Percentiles rank a stretch among this genome's conserved stretches.
Evolutionary conservation across 2,113 vertebrate species (phyloP).

Genomic region (Gymnobelideus leadbeateri): DNA sequence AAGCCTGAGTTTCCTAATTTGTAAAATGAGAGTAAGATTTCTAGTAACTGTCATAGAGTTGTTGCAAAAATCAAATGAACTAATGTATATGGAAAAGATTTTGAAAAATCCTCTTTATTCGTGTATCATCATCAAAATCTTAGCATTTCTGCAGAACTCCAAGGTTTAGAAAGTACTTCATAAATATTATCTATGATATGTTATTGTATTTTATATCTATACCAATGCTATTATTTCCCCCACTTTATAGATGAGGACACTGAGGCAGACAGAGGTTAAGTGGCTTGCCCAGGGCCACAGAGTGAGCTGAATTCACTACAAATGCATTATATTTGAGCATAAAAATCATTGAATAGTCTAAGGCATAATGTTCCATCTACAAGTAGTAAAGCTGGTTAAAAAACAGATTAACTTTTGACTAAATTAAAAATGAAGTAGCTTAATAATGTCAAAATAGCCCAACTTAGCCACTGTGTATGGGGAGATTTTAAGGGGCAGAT

Average conservation of each 20-base stretch:
- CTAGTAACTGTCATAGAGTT: neutral
- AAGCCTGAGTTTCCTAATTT: neutral
- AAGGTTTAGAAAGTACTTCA: neutral
- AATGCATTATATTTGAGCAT: neutral
- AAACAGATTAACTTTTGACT: conserved; percentile 65
- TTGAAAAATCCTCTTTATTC: neutral
- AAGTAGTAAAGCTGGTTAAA: conserved; percentile 71
- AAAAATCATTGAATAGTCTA: conserved; percentile 52
- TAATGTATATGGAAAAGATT: neutral
- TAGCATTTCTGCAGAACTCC: neutral
- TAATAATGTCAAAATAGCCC: conserved; percentile 73
- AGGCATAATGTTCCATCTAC: conserved; percentile 67
- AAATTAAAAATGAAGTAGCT: conserved; percentile 73
- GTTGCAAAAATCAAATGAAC: neutral
- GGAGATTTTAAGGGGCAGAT: conserved; percentile 75
- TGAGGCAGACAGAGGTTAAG: neutral
- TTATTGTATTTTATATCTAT: too few species aligned
- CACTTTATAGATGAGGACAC: neutral
- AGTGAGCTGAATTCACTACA: neutral
- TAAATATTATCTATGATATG: neutral
- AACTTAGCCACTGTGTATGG: conserved; percentile 60
- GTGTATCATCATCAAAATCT: neutral
- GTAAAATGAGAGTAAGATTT: neutral
- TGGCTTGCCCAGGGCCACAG: neutral
- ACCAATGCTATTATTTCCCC: neutral